phyloP scores from a whole-genome alignment of 2,888 invertebrate genomes.

The Rutpela maculata region DNA sequence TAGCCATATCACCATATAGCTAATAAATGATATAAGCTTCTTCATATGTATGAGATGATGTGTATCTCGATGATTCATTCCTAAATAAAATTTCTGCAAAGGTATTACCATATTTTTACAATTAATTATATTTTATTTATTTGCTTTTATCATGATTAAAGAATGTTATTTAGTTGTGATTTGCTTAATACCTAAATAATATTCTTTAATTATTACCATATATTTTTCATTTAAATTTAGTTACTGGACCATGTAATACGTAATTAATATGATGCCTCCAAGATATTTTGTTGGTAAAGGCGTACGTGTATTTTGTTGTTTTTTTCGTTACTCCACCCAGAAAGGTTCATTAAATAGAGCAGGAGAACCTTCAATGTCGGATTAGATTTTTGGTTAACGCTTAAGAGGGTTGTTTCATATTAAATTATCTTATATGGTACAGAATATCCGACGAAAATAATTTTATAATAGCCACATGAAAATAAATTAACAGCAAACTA shows the following conservation, averaged over 20 bases:
- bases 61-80: too few species aligned
- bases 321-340: neutral
- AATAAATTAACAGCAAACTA: neutral
- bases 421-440: neutral
- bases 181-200: too few species aligned
- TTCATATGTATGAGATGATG: too few species aligned
- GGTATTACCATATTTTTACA: neutral
- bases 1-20: too few species aligned
- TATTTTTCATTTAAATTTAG: neutral
- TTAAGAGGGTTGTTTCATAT: slow-evolving; percentile 8
- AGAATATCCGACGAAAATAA: neutral
- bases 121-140: too few species aligned
- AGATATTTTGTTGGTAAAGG: neutral
- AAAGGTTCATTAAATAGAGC: slow-evolving; percentile 1
- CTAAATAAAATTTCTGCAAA: too few species aligned
- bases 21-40: too few species aligned
- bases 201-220: too few species aligned
- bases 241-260: neutral
- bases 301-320: neutral
- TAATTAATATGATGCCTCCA: neutral
- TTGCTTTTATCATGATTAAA: too few species aligned
- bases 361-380: slow-evolving; percentile 12
- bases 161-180: too few species aligned
- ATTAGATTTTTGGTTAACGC: slow-evolving; percentile 5
- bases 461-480: neutral